These are phyloP conservation scores for Zaprionus kolodkinae DNA, from an alignment of 1,140 invertebrate genomes.

Conservation along the genomic window DNA sequence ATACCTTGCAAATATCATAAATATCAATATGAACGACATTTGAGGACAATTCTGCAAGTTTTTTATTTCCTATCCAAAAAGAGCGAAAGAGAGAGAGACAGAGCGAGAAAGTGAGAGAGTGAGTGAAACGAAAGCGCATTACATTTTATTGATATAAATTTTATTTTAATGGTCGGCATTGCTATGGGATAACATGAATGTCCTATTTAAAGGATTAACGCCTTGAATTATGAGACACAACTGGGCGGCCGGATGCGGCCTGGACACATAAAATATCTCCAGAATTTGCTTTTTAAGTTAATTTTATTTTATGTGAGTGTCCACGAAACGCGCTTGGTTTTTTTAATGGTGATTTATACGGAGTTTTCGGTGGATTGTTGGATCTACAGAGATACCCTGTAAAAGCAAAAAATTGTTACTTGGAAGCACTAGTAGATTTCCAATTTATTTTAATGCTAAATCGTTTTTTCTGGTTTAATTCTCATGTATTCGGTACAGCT, in stretches of 20 bases:
- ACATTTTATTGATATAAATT: slow-evolving; percentile 80
- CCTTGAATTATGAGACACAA: slow-evolving; percentile 71
- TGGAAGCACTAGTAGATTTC: too few relatives aligned
- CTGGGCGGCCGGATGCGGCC: slow-evolving; percentile 18
- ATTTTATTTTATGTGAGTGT: slow-evolving; percentile 79
- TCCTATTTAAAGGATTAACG: slow-evolving; percentile 83
- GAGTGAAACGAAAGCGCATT: slow-evolving; percentile 47
- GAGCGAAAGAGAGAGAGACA: background rate
- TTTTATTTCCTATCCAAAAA: slow-evolving; percentile 18
- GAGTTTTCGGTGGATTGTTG: background rate
- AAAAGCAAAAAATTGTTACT: background rate
- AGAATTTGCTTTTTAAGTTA: slow-evolving; percentile 83
- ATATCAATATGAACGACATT: slow-evolving; percentile 76
- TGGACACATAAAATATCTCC: slow-evolving; percentile 71
- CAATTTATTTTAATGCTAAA: too few relatives aligned
- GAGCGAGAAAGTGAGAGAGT: background rate
- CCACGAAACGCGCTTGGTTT: slow-evolving; percentile 64
- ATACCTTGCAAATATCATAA: slow-evolving; percentile 79
- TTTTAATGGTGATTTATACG: slow-evolving; percentile 81
- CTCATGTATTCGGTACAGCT: background rate
- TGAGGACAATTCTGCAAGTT: slow-evolving; percentile 20
- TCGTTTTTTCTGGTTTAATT: too few relatives aligned
- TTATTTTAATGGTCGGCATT: slow-evolving; percentile 77
- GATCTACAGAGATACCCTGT: slow-evolving; percentile 15
- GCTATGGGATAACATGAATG: slow-evolving; percentile 77